Base-by-base conservation (phyloP, 2,888 invertebrate genomes). In the Cantharis lateralis region DNA sequence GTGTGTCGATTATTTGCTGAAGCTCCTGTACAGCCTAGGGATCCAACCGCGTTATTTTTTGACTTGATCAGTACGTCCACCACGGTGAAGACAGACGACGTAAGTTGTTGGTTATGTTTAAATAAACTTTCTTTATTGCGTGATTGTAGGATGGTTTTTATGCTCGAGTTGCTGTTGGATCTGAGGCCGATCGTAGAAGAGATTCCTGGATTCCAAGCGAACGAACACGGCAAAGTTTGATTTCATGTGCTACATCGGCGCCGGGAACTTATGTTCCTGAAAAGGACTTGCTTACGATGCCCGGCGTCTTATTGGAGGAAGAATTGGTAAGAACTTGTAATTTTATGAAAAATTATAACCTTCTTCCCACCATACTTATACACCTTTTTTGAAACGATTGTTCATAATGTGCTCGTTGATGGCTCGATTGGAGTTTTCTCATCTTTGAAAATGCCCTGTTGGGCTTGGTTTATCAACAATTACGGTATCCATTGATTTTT, bases 161-260 rank as follows among this genome's bases (percentile, higher is more conserved):
- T 80, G 82, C 87, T 16, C 82, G 87, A 79, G 84, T 88, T 10
- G 85, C 86, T 26, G 81, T 86, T 3, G 91, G 91, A 62, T 90
- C 90, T 77, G 92, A 91, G 83, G 90, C 89, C 2, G 91, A 92
- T 74, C 88, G 92, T 82, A 86, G 92, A 75, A 87, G 94, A 82
- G 94, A 95, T 88, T 93, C 93, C 0, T 97, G 96, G 96, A 93
- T 96, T 82, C 95, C 96, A 1, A 93, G 92, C 76, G 94, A 95
- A 80, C 91, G 91, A 82, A 95, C 96, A 0, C 90, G 92, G 79
- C 93, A 93, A 83, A 92, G 92, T 70, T 88, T 95, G 0, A 90
- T 93, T 69, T 87, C 90, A 15, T 89, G 91, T 81, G 90, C 91
- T 9, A 93, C 94, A 0, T 92, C 93, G 66, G 90, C 93, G 0